A percentile compares a stretch with the other conserved stretches of the same genome.
Conservation (phyloP, 2,113 vertebrate species). For the Regulus satrapa region DNA sequence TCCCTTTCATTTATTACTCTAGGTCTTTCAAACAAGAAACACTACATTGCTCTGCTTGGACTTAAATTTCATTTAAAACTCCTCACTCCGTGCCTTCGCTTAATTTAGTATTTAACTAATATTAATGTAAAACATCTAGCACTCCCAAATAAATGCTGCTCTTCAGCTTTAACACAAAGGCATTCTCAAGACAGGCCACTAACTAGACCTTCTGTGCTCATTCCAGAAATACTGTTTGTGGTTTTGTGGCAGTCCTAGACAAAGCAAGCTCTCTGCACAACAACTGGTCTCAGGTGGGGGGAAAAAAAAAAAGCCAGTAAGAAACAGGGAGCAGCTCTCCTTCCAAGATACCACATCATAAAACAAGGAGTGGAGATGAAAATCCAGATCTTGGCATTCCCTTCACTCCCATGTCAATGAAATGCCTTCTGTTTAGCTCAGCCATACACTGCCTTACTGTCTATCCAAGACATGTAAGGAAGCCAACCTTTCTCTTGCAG, state of each 20-base stretch:
- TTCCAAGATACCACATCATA: background rate
- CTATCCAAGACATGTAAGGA: background rate
- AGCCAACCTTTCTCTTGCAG: background rate
- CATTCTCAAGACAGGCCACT: background rate
- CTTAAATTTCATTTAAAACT: background rate
- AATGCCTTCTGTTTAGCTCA: background rate
- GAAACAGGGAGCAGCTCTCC: background rate
- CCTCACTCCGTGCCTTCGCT: background rate
- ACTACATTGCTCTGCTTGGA: background rate
- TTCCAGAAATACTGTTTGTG: conserved; percentile 22
- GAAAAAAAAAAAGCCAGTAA: background rate
- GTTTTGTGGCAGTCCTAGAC: conserved; percentile 3
- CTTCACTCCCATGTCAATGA: background rate
- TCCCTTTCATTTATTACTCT: background rate
- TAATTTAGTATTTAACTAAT: background rate
- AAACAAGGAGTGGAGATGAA: background rate
- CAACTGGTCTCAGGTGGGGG: background rate
- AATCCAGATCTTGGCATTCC: background rate
- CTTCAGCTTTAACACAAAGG: background rate
- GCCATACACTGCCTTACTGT: rapidly evolving
- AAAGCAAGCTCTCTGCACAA: conserved; percentile 7
- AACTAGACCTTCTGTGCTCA: background rate
- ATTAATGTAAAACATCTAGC: background rate
- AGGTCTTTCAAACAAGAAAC: background rate
- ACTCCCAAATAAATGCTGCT: background rate